These are phyloP conservation scores for Zaprionus ghesquierei DNA, from an alignment of 1,140 invertebrate species.

Conservation along the genomic window DNA sequence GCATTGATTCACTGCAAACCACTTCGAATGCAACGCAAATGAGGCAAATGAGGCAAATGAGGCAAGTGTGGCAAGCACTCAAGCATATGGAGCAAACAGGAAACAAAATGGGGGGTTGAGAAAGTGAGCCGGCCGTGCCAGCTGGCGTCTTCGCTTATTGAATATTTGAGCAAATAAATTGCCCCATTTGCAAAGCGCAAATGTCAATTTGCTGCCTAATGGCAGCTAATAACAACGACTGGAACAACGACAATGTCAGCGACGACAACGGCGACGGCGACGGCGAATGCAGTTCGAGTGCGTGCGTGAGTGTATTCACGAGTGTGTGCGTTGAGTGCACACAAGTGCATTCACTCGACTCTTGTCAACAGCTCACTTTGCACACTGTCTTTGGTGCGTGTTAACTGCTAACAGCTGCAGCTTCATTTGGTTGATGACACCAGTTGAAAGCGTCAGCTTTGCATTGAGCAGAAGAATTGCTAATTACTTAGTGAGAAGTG, in stretches of 20 bases:
- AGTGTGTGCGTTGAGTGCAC: background rate
- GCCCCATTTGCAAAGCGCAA: slow-evolving; percentile 35
- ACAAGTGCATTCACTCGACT: background rate
- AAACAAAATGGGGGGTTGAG: too few relatives aligned
- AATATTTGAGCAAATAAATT: slow-evolving; percentile 56
- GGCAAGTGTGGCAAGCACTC: too few relatives aligned
- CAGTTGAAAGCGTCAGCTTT: background rate
- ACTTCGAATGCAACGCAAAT: slow-evolving; percentile 27
- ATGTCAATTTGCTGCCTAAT: slow-evolving; percentile 58
- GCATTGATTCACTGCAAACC: slow-evolving; percentile 52
- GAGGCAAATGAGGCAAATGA: background rate
- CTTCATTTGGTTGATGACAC: slow-evolving; percentile 3
- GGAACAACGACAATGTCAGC: background rate
- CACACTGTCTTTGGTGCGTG: background rate
- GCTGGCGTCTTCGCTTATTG: slow-evolving; percentile 32
- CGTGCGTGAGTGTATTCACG: background rate
- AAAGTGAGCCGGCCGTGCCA: background rate
- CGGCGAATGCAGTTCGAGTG: background rate
- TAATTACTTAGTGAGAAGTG: too few relatives aligned
- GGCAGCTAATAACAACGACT: background rate
- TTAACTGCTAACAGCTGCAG: background rate
- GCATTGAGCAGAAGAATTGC: background rate
- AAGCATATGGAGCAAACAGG: too few relatives aligned
- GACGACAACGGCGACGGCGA: background rate
- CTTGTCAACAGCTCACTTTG: background rate